A percentile compares a stretch with the other conserved stretches of the same genome.
Evolutionary conservation across 2,888 invertebrate species (phyloP).

Genomic region (Noctuana brunneofusca): DNA sequence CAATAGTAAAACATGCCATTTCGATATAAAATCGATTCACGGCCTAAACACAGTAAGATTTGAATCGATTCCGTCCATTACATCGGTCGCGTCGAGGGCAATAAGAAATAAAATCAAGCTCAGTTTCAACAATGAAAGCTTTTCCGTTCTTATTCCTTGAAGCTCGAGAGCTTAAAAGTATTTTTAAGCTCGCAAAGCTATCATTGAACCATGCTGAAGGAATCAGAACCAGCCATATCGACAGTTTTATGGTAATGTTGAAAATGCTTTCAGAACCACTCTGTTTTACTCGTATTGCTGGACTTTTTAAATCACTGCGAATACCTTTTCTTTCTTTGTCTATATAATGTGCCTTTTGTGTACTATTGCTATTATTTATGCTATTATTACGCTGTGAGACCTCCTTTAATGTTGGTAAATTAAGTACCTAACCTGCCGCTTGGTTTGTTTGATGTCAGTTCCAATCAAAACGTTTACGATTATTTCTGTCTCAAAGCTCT

Average conservation of each 20-base stretch:
- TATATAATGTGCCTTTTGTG: background rate
- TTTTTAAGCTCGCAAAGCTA: constrained; percentile 18
- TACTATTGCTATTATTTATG: too few relatives aligned
- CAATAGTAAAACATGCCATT: background rate
- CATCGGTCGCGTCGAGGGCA: constrained; percentile 7
- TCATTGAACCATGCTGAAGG: constrained; percentile 9
- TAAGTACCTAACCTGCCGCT: too few relatives aligned
- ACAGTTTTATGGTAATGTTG: constrained; percentile 10
- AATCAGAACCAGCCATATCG: constrained; percentile 3
- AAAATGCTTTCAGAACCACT: constrained; percentile 8
- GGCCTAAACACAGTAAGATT: constrained; percentile 11
- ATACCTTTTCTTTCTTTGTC: background rate
- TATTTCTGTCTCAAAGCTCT: too few relatives aligned
- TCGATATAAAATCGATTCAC: background rate
- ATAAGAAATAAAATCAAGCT: constrained; percentile 26
- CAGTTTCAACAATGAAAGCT: constrained; percentile 31
- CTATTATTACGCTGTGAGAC: too few relatives aligned
- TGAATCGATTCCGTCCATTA: constrained; percentile 24
- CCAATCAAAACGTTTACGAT: too few relatives aligned
- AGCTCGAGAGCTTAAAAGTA: constrained; percentile 25
- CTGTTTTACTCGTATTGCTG: constrained; percentile 1
- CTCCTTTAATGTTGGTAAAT: too few relatives aligned
- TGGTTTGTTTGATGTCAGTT: too few relatives aligned
- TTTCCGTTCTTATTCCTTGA: constrained; percentile 27
- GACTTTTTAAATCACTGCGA: background rate